Conservation (phyloP, 2,797 vertebrate species). For the Esox masquinongy region DNA sequence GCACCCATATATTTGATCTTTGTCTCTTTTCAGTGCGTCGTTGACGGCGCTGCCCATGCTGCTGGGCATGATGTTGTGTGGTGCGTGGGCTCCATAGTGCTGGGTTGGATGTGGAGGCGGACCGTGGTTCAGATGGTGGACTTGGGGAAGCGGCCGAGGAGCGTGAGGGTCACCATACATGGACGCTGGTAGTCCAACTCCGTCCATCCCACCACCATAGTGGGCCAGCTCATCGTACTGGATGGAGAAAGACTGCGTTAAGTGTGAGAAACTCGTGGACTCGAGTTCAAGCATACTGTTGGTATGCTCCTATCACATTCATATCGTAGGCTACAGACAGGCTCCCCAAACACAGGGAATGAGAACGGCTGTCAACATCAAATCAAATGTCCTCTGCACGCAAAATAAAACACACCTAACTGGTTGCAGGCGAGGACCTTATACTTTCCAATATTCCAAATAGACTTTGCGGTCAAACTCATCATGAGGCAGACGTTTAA, state of each 20-base stretch:
- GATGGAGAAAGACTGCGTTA: conserved; percentile 5
- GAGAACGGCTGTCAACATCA: neutral
- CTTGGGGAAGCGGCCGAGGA: conserved; percentile 86
- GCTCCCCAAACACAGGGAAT: neutral
- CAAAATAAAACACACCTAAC: neutral
- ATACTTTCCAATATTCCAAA: neutral
- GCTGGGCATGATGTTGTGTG: conserved; percentile 88
- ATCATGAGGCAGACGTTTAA: too few species aligned
- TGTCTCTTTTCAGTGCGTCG: conserved; percentile 92
- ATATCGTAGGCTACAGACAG: neutral
- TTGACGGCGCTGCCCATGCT: conserved; percentile 90
- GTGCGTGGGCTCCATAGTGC: conserved; percentile 91
- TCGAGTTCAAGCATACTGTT: too few species aligned
- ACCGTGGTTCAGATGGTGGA: conserved; percentile 93
- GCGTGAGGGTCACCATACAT: conserved; percentile 95
- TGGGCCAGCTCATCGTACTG: conserved; percentile 96
- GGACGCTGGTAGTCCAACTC: conserved; percentile 87
- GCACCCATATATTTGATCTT: conserved; percentile 96
- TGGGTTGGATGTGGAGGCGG: conserved; percentile 89
- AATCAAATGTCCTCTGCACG: neutral
- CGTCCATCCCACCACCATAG: conserved; percentile 93
- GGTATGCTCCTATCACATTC: neutral
- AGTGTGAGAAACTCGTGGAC: neutral
- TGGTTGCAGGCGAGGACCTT: neutral
- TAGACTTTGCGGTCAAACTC: neutral